These are phyloP conservation scores for Caerostris darwini DNA, from an alignment of 1,140 invertebrate genomes.

Conservation along the genomic window DNA sequence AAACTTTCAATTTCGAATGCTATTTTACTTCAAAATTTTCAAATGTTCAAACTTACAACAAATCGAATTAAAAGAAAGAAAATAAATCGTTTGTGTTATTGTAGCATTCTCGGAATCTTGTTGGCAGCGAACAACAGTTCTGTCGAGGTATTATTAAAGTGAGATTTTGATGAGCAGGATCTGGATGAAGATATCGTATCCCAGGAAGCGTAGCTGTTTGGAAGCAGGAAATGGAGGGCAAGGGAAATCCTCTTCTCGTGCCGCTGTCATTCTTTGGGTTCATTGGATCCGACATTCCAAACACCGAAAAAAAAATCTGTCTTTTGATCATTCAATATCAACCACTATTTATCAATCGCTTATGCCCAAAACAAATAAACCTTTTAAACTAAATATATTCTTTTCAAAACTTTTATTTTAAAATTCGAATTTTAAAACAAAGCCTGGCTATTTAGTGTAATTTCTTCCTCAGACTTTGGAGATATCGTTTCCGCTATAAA, in stretches of 20 bases:
- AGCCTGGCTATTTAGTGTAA: no score
- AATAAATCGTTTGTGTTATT: no score
- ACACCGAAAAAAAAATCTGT: neutral
- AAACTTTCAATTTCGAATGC: no score
- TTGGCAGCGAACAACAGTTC: no score
- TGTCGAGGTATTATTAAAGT: neutral
- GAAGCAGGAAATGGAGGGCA: slow-evolving; percentile 70
- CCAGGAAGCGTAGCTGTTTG: slow-evolving; percentile 71
- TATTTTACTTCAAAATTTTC: no score
- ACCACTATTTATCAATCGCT: neutral
- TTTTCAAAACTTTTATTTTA: no score
- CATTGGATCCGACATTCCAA: neutral
- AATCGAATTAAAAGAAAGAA: no score
- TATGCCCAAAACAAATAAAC: neutral
- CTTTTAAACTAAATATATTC: neutral
- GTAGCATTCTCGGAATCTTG: no score
- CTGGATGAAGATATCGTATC: slow-evolving; percentile 24
- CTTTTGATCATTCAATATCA: neutral
- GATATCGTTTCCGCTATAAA: no score
- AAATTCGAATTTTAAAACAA: no score
- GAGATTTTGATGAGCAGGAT: neutral
- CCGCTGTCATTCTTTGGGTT: neutral
- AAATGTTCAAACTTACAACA: no score
- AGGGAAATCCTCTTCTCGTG: slow-evolving; percentile 48
- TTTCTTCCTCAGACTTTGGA: no score